A percentile compares a stretch with the other conserved stretches of the same genome.
Conservation (phyloP, 1,140 invertebrate species). For the Sminthurides bifidus region DNA sequence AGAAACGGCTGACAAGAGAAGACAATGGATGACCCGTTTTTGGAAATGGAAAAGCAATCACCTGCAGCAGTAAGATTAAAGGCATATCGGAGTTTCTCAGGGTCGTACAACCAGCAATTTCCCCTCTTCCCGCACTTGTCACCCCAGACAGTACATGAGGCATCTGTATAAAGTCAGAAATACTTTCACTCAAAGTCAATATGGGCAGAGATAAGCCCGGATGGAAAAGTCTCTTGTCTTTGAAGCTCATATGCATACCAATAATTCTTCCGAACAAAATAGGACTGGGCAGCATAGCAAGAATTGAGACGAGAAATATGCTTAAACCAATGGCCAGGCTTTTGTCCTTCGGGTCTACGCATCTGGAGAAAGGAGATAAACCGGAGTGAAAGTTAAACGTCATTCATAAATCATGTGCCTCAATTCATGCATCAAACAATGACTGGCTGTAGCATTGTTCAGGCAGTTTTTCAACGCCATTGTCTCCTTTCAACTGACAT, state of each 20-base stretch:
- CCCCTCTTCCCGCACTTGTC: slow-evolving; percentile 57
- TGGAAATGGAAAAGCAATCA: slow-evolving; percentile 33
- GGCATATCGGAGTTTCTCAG: slow-evolving; percentile 48
- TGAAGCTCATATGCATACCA: slow-evolving; percentile 39
- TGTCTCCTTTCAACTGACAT: no score
- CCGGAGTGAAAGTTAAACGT: no score
- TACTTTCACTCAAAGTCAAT: background rate
- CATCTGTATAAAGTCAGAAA: slow-evolving; percentile 40
- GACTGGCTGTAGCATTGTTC: no score
- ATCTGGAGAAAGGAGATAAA: no score
- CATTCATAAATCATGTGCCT: no score
- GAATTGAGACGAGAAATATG: slow-evolving; percentile 50
- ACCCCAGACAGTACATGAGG: slow-evolving; percentile 58
- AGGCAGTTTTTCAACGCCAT: no score
- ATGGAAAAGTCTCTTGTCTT: background rate
- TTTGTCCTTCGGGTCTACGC: slow-evolving; percentile 49
- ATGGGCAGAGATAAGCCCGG: background rate
- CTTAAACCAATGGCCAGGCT: slow-evolving; percentile 51
- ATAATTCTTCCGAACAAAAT: slow-evolving; percentile 59
- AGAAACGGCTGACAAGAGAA: slow-evolving; percentile 10
- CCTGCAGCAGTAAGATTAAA: slow-evolving; percentile 53
- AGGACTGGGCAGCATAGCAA: slow-evolving; percentile 53
- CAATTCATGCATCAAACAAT: no score
- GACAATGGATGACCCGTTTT: background rate
- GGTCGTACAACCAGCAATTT: slow-evolving; percentile 61